Percentiles rank a stretch among this genome's conserved stretches.
Conservation (phyloP, 2,797 vertebrate genomes). For the Oreonectes daqikongensis region DNA sequence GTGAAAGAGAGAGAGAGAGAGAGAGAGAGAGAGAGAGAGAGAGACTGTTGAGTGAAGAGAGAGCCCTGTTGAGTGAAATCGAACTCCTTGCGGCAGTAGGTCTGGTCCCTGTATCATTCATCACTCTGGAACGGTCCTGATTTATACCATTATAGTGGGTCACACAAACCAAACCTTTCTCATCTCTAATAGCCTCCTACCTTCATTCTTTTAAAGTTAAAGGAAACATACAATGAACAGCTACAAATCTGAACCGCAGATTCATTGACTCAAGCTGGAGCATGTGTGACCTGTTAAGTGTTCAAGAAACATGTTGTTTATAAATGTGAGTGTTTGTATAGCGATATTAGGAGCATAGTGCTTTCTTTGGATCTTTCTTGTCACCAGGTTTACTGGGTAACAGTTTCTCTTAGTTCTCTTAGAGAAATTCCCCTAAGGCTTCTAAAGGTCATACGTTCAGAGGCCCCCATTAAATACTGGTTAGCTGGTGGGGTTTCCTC, state of each 20-base stretch:
- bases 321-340: neutral
- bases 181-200: constrained; percentile 27
- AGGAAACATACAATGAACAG: neutral
- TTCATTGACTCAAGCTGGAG: neutral
- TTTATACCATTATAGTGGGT: constrained; percentile 28
- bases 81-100: constrained; percentile 63
- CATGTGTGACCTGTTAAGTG: constrained; percentile 2
- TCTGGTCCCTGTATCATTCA: constrained; percentile 64
- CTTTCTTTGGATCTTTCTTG: constrained; percentile 17
- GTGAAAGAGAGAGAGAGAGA: neutral
- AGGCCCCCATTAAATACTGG: constrained; percentile 63
- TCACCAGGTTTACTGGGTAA: constrained; percentile 34
- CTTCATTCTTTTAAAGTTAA: constrained; percentile 5
- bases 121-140: constrained; percentile 53
- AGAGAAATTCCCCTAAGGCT: constrained; percentile 55
- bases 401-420: constrained; percentile 17
- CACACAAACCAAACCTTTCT: constrained; percentile 56
- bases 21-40: neutral
- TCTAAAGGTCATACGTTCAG: constrained; percentile 53
- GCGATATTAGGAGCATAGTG: constrained; percentile 2
- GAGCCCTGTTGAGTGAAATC: constrained; percentile 65
- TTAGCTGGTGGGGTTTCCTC: constrained; percentile 48
- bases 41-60: neutral
- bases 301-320: constrained; percentile 4
- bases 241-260: neutral